phyloP scores from a whole-genome alignment of 2,113 vertebrate species.

The Podilymbus podiceps region DNA sequence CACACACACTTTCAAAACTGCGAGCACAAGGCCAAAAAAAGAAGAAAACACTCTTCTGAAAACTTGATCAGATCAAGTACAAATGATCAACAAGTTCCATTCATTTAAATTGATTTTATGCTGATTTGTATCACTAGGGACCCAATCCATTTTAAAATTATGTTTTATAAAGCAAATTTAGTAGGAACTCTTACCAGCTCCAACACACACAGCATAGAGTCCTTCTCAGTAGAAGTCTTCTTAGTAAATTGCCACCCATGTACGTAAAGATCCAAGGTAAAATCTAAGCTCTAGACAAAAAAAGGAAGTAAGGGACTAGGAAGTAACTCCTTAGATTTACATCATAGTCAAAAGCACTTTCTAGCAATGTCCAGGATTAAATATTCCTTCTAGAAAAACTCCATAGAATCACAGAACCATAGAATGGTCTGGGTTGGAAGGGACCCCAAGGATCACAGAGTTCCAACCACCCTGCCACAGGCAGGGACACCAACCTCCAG shows the following conservation, averaged over 20 bases:
- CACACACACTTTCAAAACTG: background rate
- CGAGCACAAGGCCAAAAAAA: background rate
- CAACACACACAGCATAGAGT: background rate
- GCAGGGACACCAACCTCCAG: too few species aligned
- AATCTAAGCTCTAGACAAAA: background rate
- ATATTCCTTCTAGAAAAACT: background rate
- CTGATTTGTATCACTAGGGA: background rate
- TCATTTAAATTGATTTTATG: background rate
- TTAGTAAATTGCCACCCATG: background rate
- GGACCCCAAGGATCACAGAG: too few species aligned
- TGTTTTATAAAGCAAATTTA: background rate
- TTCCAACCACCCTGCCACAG: too few species aligned
- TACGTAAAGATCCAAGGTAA: background rate
- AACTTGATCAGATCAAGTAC: background rate
- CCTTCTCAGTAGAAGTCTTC: background rate
- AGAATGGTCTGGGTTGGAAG: too few species aligned
- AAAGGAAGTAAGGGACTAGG: background rate
- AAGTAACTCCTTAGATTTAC: background rate
- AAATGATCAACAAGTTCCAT: background rate
- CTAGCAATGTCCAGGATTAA: background rate
- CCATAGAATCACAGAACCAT: too few species aligned
- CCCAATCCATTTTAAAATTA: background rate
- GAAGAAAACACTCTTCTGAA: background rate
- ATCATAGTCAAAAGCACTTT: background rate
- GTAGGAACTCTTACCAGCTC: background rate